These are phyloP conservation scores for Megaceryle torquata DNA, from an alignment of 2,113 vertebrate genomes.

Conservation along the genomic window DNA sequence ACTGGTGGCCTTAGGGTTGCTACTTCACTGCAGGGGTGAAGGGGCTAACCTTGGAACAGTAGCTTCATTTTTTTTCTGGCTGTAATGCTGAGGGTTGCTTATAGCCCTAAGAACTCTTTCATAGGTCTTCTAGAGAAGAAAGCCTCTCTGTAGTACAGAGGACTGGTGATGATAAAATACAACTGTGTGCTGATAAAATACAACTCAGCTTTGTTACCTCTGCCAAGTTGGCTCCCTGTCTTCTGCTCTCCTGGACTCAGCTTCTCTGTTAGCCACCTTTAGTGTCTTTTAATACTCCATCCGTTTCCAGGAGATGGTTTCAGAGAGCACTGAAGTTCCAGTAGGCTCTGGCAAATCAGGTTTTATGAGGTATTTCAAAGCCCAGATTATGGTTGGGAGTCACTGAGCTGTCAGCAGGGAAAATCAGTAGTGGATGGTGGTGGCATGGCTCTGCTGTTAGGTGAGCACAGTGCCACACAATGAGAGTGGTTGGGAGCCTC, in stretches of 20 bases:
- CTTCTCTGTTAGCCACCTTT: neutral
- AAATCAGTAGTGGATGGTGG: neutral
- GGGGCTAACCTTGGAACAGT: neutral
- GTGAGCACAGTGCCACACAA: neutral
- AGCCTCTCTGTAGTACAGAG: neutral
- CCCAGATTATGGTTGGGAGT: neutral
- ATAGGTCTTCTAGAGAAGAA: neutral
- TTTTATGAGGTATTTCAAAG: neutral
- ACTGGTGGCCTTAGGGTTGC: neutral
- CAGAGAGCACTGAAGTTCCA: neutral
- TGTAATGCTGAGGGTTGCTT: neutral
- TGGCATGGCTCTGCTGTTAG: neutral
- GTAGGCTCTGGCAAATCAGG: neutral
- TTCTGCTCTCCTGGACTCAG: neutral
- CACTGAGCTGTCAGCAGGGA: neutral
- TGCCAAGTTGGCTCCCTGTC: conserved; percentile 17
- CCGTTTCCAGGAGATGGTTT: neutral
- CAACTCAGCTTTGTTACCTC: neutral
- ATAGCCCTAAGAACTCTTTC: neutral
- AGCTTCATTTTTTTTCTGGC: neutral
- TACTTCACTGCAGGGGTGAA: neutral
- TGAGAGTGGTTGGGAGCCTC: neutral
- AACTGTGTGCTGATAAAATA: neutral
- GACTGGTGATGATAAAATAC: neutral
- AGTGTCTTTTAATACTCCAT: neutral